These are phyloP conservation scores for Epinephelus moara DNA, from an alignment of 2,113 vertebrate genomes.

Conservation along the genomic window DNA sequence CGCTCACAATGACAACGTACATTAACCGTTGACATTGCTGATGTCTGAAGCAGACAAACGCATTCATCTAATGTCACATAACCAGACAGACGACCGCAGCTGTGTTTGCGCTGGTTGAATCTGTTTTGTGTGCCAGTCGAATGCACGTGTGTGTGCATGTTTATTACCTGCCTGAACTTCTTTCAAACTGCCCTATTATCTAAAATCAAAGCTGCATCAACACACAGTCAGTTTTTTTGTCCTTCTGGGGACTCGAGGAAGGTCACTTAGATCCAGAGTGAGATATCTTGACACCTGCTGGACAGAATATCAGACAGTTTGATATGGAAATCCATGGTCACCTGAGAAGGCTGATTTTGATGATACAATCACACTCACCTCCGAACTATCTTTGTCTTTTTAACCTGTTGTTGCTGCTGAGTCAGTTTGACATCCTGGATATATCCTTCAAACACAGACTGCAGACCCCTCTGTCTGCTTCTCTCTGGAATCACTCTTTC, in stretches of 20 bases:
- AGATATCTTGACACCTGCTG: background rate
- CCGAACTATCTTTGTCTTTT: no score
- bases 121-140: background rate
- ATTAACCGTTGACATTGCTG: background rate
- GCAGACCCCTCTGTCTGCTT: no score
- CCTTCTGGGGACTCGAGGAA: background rate
- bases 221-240: background rate
- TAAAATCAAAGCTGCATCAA: constrained; percentile 14
- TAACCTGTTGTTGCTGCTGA: no score
- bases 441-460: no score
- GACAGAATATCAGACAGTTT: background rate
- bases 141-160: constrained; percentile 17
- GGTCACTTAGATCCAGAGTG: background rate
- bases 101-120: constrained; percentile 36
- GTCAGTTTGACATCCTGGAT: no score
- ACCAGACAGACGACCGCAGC: constrained; percentile 44
- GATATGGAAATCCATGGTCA: background rate
- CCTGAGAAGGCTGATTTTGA: background rate
- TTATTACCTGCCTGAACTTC: constrained; percentile 19
- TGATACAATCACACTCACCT: no score
- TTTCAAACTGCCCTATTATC: constrained; percentile 2
- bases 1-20: background rate
- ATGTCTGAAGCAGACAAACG: background rate
- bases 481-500: no score
- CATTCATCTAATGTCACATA: constrained; percentile 8